phyloP scores from a whole-genome alignment of 2,888 invertebrate species.

The Cryptocephalus primarius region DNA sequence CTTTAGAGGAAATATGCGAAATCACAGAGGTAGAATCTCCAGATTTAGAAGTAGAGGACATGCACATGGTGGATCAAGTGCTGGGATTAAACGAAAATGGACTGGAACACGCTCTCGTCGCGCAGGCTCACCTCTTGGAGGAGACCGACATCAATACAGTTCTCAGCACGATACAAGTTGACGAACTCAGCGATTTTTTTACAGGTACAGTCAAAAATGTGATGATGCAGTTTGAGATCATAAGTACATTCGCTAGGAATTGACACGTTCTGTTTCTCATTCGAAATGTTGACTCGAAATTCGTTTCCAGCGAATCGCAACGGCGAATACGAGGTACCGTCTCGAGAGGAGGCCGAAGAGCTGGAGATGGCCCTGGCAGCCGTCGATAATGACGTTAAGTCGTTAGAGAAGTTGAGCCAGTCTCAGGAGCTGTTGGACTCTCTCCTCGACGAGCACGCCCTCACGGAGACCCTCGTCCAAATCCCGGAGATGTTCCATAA shows the following conservation, averaged over 20 bases:
- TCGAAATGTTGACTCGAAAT: slow-evolving; percentile 2
- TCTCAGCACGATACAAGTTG: slow-evolving; percentile 65
- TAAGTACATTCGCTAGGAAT: too few species aligned
- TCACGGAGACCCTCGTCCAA: slow-evolving; percentile 39
- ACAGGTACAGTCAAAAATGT: slow-evolving; percentile 41
- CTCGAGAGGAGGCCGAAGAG: slow-evolving; percentile 77
- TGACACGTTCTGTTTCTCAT: too few species aligned
- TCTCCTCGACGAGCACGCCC: slow-evolving; percentile 48
- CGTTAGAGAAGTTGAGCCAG: slow-evolving; percentile 55
- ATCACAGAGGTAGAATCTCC: slow-evolving; percentile 20
- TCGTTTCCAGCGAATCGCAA: slow-evolving; percentile 50
- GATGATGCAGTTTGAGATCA: background rate
- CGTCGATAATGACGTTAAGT: slow-evolving; percentile 62
- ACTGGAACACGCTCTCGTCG: slow-evolving; percentile 51
- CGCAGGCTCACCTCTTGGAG: slow-evolving; percentile 53
- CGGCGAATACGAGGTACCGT: slow-evolving; percentile 58
- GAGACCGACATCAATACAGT: slow-evolving; percentile 68
- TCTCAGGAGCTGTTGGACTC: slow-evolving; percentile 50
- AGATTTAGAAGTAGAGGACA: slow-evolving; percentile 35
- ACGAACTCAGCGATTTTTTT: slow-evolving; percentile 75
- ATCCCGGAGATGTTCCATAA: slow-evolving; percentile 38
- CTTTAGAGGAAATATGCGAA: slow-evolving; percentile 11
- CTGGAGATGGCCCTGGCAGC: slow-evolving; percentile 74
- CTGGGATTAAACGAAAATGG: slow-evolving; percentile 44
- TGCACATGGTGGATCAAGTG: slow-evolving; percentile 48